Conservation (phyloP, 1,140 invertebrate species). For the Hestina assimilis region DNA sequence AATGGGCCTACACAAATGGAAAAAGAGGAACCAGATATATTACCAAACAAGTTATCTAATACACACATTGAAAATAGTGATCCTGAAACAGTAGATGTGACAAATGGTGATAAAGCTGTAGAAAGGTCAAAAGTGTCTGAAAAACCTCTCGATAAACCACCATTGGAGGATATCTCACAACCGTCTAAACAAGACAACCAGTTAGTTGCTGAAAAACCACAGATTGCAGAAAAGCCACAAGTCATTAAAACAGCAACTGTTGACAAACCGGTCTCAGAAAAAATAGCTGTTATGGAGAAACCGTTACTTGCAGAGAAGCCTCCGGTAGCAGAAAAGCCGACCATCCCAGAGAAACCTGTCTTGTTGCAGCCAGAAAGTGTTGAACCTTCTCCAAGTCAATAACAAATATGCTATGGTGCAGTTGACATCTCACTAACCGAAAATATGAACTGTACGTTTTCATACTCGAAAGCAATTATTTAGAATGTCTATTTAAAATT, state of each 20-base stretch:
- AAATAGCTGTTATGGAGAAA: constrained; percentile 43
- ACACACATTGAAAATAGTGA: constrained; percentile 55
- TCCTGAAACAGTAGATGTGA: constrained; percentile 16
- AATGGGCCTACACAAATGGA: constrained; percentile 69
- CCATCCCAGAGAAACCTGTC: constrained; percentile 51
- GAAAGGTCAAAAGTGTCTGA: constrained; percentile 33
- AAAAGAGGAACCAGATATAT: constrained; percentile 55
- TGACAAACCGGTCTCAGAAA: constrained; percentile 46
- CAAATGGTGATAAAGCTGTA: constrained; percentile 15
- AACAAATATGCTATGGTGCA: constrained; percentile 51
- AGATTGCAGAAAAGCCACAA: constrained; percentile 37
- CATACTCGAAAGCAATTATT: constrained; percentile 65
- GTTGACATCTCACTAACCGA: constrained; percentile 36
- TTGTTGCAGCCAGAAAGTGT: constrained; percentile 49
- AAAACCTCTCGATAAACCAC: constrained; percentile 26
- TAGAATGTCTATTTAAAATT: constrained; percentile 41
- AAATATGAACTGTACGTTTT: constrained; percentile 65
- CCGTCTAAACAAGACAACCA: constrained; percentile 19
- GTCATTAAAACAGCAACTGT: constrained; percentile 32
- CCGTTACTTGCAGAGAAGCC: constrained; percentile 46
- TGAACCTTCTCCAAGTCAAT: constrained; percentile 61
- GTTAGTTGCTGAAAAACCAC: constrained; percentile 32
- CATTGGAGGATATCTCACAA: constrained; percentile 26
- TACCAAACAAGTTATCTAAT: constrained; percentile 57
- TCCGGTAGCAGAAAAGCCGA: constrained; percentile 46